Evolutionary conservation across 2,888 invertebrate genomes (phyloP), one percentile per base, ranked within the genome.

Genomic region (Chirona hameri): DNA sequence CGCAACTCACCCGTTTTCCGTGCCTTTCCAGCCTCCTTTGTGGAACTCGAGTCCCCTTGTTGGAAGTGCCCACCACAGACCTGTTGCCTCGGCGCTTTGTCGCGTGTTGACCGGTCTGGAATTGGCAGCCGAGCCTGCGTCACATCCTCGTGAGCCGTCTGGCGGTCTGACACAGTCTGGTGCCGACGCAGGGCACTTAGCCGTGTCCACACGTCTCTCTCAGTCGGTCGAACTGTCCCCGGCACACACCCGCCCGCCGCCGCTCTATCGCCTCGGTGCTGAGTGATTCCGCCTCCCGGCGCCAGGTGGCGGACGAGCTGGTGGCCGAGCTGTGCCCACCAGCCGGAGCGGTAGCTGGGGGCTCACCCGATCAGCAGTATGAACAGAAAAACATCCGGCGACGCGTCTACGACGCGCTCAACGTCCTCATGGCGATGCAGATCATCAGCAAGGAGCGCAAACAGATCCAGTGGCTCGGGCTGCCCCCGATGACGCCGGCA

Each of bases 351-450:
- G 31, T 14, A 3, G 2, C 7, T 12, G 60, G 60, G 1, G 27
- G 27, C 27, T 84, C 84, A 7, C 83, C 84, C 31, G 84, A 84
- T 65, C 89, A 93, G 91, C 93, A 93, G 90, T 97, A 96, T 90
- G 99, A 99, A 90, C 99, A 99, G 91, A 99, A 99, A 90, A 99
- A 99, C 90, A 99, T 99, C 87, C 92, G 99, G 86, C 92, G 99
- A 88, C 92, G 99, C 87, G 99, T 99, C 18, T 99, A 99, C 89
- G 99, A 99, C 89, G 99, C 99, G 46, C 91, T 99, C 83, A 99
- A 99, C 89, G 99, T 99, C 76, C 91, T 99, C 85, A 99, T 99
- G 98, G 99, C 99, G 84, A 99, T 99, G 98, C 98, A 99, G 89
- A 99, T 99, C 86, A 99, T 99, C 89, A 97, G 97, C 83, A 99